These are phyloP conservation scores for Heliconius charithonia DNA, from an alignment of 2,888 invertebrate genomes.

Conservation along the genomic window DNA sequence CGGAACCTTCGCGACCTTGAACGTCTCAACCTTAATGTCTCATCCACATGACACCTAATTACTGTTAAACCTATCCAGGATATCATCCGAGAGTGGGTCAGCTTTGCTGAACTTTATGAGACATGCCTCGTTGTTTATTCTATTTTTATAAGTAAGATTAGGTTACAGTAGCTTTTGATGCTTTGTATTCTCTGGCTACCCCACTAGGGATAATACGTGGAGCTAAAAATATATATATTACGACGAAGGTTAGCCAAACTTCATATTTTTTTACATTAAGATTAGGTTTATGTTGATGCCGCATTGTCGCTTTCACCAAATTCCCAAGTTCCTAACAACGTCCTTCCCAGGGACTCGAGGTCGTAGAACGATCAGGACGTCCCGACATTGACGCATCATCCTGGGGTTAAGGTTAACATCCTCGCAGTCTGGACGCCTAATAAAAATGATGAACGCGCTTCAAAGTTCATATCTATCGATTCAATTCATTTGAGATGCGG, in stretches of 20 bases:
- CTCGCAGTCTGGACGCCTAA: conserved; percentile 57
- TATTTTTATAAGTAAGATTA: not conserved
- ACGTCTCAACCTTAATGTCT: conserved; percentile 81
- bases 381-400: conserved; percentile 75
- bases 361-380: conserved; percentile 72
- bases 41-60: conserved; percentile 67
- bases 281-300: too few species aligned
- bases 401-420: conserved; percentile 68
- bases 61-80: conserved; percentile 46
- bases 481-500: conserved; percentile 40
- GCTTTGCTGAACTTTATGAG: not conserved
- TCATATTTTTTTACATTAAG: not conserved
- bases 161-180: not conserved
- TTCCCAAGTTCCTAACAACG: conserved; percentile 11
- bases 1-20: conserved; percentile 83
- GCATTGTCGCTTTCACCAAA: conserved; percentile 1
- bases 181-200: not conserved
- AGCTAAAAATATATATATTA: too few species aligned
- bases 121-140: not conserved
- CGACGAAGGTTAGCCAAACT: not conserved
- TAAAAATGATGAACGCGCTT: conserved; percentile 51
- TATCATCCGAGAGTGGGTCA: conserved; percentile 14
- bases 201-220: too few species aligned
- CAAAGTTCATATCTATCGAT: conserved; percentile 44
- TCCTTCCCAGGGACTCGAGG: conserved; percentile 53